A percentile compares a stretch with the other conserved stretches of the same genome.
Conservation (phyloP, 2,797 vertebrate genomes). For the Lophotriccus pileatus region DNA sequence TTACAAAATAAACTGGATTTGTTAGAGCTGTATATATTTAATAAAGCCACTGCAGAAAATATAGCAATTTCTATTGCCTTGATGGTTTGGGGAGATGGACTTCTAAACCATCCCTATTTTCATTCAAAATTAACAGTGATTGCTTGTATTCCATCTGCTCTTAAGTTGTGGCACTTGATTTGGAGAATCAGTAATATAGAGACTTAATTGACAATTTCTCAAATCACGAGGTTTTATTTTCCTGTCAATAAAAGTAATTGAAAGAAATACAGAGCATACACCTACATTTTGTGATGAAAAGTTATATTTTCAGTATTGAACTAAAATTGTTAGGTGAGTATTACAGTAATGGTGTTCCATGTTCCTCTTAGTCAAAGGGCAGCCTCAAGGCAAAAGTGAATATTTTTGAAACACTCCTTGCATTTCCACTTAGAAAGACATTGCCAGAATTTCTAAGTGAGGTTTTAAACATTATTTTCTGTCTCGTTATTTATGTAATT, state of each 20-base stretch:
- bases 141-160: background rate
- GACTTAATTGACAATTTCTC: background rate
- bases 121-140: background rate
- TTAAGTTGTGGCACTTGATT: background rate
- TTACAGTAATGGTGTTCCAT: background rate
- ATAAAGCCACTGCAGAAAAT: background rate
- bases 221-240: background rate
- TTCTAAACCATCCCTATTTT: background rate
- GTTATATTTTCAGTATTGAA: background rate
- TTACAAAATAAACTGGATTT: background rate
- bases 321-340: background rate
- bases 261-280: background rate
- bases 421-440: background rate
- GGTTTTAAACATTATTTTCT: slow-evolving; percentile 21
- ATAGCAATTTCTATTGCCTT: background rate
- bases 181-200: background rate
- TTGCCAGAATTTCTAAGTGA: background rate
- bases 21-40: background rate
- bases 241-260: background rate
- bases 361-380: background rate
- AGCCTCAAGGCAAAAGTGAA: background rate
- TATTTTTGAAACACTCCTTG: background rate
- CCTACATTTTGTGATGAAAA: background rate
- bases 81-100: background rate
- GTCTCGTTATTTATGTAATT: slow-evolving; percentile 19